Base-by-base conservation (phyloP, 2,888 invertebrate genomes). In the Drosophila longiperda region DNA sequence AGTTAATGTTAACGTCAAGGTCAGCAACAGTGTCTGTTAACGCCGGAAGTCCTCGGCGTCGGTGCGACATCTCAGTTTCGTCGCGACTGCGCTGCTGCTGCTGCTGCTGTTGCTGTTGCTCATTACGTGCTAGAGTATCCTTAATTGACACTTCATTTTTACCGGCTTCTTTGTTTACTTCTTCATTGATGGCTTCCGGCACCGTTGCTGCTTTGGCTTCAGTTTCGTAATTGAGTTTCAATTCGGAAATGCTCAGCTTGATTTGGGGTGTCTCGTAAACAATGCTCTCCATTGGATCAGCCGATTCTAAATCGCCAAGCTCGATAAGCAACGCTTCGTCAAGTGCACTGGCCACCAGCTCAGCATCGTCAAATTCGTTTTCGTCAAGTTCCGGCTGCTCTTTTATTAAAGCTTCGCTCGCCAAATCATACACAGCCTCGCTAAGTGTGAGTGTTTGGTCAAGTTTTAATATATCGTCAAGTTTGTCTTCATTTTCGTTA, bases 181-280 rank as follows among this genome's bases (percentile, higher is more conserved):
- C 57, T n/a, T 66, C 23, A 32, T 73, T 52, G 54, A 53, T 66
- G 69, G 80, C 69, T 76, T 75, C 82, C 29, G 55, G 54, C 40
- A 62, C 55, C 12, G 66, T 49, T 42, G 67, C 73, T 49, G 54
- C 75, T 84, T 26, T 78, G 63, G 33, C 15, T 45, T 45, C 45
- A 45, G 72, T 73, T 63, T 90, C 86, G 68, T 87, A 91, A 71
- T 82, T 90, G 52, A 91, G 78, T 73, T 80, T 89, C 61, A 92
- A 60, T 65, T 91, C 91, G 66, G 91, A 82, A 64, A 91, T 92
- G 61, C 74, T 91, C 72, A 91, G 81, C 38, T 89, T 83, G 40
- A 91, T 77, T 55, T 89, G 87, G 20, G 92, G 92, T 9, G 91
- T 92, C 69, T 92, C 91, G 67, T 84, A 91, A 50, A 91, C 80